Base-by-base conservation (phyloP, 2,113 vertebrate genomes). In the Acanthisitta chloris region DNA sequence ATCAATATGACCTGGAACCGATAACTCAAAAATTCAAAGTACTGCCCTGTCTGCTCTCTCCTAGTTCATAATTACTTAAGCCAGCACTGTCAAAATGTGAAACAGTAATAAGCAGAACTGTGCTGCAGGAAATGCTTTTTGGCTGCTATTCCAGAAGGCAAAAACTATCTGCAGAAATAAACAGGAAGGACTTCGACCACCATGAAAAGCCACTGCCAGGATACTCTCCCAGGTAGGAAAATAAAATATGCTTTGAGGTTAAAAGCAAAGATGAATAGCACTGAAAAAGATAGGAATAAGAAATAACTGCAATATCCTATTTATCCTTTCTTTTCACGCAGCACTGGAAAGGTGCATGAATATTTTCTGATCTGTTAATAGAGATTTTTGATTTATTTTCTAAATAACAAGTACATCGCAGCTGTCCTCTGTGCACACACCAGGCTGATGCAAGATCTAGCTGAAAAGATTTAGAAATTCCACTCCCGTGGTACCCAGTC, bases 11-110 rank as follows among this genome's bases (percentile, higher is more conserved):
- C 51, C 57, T 86, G 85, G 40, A 96, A 94, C 42, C 24, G 45
- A 94, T 90, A 29, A 90, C 90, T 96, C 80, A 94, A 91, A 95
- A 88, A 88, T 81, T 90, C 89, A 74, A 92, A 79, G 34, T 58
- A 84, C 45, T 92, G 36, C 40, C 38, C 26, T 82, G 38, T 45
- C 86, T 86, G 34, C 45, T 64, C 87, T 62, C 54, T 82, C 51
- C 16, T 20, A 34, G 55, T 77, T 95, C 48, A 80, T 80, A 88
- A 87, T 69, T 85, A 90, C 61, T 93, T 92, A 90, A 81, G 51
- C 26, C 55, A 82, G 49, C 33, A 65, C 69, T 65, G 42, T 73
- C 54, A 74, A 78, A 65, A 72, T 29, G 12, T 49, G 33, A 66
- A 88, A 38, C 25, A 54, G 21, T 33, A 82, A 46, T 28, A 57